phyloP scores from a whole-genome alignment of 2,113 vertebrate genomes.

The Sitta europaea region DNA sequence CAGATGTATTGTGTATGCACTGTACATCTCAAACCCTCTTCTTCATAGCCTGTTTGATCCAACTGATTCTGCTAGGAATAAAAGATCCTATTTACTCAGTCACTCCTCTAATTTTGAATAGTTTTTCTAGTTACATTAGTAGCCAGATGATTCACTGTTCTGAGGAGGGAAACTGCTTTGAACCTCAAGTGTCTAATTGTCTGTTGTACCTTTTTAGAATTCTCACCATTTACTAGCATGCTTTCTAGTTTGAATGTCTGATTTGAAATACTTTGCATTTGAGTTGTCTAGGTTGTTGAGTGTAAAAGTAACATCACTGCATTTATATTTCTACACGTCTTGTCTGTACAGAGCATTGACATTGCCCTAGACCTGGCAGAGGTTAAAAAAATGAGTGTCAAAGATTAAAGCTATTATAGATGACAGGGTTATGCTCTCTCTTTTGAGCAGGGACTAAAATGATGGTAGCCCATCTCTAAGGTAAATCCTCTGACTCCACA shows the following conservation, averaged over 20 bases:
- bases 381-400: accelerated
- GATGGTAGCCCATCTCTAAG: neutral
- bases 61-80: neutral
- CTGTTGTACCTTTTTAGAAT: neutral
- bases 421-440: neutral
- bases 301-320: neutral
- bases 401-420: neutral
- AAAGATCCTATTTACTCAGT: neutral
- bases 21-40: neutral
- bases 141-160: neutral
- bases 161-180: neutral
- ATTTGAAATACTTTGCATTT: neutral
- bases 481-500: neutral
- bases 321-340: neutral
- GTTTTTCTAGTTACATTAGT: neutral
- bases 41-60: neutral
- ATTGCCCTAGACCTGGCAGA: neutral
- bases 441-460: neutral
- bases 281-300: neutral
- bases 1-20: neutral
- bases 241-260: neutral
- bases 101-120: neutral
- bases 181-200: neutral
- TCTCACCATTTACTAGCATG: neutral
- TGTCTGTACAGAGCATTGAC: neutral